Evolutionary conservation across 2,888 invertebrate genomes (phyloP), one percentile per base, ranked within the genome.

Genomic region (Tribolium freemani): DNA sequence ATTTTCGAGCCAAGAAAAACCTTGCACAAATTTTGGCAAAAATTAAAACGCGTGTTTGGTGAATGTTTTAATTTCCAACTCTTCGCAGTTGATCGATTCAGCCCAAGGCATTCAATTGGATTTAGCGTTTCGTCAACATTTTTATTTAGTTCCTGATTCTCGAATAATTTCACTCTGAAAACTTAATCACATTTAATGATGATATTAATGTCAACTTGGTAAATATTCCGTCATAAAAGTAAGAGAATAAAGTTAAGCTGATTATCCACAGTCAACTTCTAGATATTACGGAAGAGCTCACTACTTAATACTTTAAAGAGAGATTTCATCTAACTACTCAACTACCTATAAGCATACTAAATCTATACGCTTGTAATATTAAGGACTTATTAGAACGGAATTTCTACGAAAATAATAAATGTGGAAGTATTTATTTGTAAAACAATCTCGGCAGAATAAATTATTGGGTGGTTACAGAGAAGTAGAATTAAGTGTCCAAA

Each of bases 291-390:
- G 38, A 38, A 38, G n/a, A 38, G 38, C 38, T 38, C 38, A 38
- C 38, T 38, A 38, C 38, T 38, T 38, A 38, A 38, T 38, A 38
- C 38, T 38, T 38, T 38, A 38, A 38, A 38, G 38, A 38, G 38
- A 38, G 38, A 38, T 38, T 38, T 38, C 38, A 38, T 38, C 38
- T n/a, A 38, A 38, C 38, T 38, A 38, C 44, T n/a, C 21, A 58
- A 58, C 45, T 45, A 44, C 21, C 45, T n/a, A 16, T 44, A 58
- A 58, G 44, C 9, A 58, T 38, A 58, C 58, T 44, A 58, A 58
- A 38, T 38, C 38, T 38, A 38, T 38, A 38, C 38, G 38, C 9
- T 9, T 2, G 38, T n/a, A 38, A 38, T 8, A 38, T 38, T 38
- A 38, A n/a, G 8, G 8, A n/a, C 38, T 38, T n/a, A n/a, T n/a